Percentiles rank a stretch among this genome's conserved stretches.
These are phyloP conservation scores for Drosophila anomalata DNA, from an alignment of 2,888 invertebrate genomes.

Conservation along the genomic window DNA sequence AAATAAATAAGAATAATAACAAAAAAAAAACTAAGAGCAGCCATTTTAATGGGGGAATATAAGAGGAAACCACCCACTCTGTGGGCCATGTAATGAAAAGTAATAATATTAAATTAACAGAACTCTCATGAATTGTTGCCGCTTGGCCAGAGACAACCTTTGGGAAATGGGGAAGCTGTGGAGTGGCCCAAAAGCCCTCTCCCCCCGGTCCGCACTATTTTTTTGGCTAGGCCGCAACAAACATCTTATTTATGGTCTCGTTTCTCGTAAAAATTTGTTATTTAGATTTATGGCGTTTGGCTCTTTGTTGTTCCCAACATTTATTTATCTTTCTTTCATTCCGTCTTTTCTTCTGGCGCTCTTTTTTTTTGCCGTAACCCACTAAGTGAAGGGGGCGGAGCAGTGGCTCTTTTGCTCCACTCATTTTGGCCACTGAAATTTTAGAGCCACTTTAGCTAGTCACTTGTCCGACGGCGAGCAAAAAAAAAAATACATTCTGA, in stretches of 20 bases:
- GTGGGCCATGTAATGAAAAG: slow-evolving; percentile 72
- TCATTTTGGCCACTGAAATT: slow-evolving; percentile 66
- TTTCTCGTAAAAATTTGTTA: slow-evolving; percentile 77
- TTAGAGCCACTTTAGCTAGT: slow-evolving; percentile 75
- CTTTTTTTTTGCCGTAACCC: slow-evolving; percentile 12
- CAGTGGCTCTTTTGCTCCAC: slow-evolving; percentile 9
- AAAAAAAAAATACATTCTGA: slow-evolving; percentile 61
- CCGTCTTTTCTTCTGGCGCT: slow-evolving; percentile 19
- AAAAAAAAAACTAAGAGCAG: slow-evolving; percentile 55
- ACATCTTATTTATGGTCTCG: slow-evolving; percentile 77
- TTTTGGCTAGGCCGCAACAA: slow-evolving; percentile 61
- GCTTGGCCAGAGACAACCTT: slow-evolving; percentile 34
- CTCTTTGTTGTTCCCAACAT: slow-evolving; percentile 75
- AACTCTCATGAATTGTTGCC: slow-evolving; percentile 70
- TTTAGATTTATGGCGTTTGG: slow-evolving; percentile 75
- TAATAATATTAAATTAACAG: slow-evolving; percentile 81
- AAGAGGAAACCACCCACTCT: slow-evolving; percentile 4
- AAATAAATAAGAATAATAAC: slow-evolving; percentile 34
- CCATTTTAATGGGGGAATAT: slow-evolving; percentile 41
- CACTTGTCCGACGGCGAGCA: slow-evolving; percentile 54
- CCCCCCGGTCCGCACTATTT: slow-evolving; percentile 54
- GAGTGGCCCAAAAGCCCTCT: slow-evolving; percentile 14
- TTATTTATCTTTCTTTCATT: slow-evolving; percentile 66
- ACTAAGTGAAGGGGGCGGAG: slow-evolving; percentile 16
- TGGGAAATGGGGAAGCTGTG: slow-evolving; percentile 42